Evolutionary conservation across 2,888 invertebrate genomes (phyloP).

Genomic region (Drosophila maculinotata): DNA sequence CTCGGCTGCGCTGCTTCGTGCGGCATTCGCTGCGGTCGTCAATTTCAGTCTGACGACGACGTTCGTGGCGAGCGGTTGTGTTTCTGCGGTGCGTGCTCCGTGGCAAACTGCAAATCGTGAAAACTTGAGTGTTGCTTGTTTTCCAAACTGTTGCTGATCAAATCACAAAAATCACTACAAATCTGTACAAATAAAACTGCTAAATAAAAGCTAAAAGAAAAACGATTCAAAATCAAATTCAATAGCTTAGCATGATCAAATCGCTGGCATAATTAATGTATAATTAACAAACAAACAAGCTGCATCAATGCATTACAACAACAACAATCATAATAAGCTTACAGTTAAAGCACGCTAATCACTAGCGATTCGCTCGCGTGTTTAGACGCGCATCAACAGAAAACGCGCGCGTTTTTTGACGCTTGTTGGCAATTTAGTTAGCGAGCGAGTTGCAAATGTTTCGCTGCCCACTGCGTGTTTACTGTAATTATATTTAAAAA

Average conservation of each 20-base stretch:
- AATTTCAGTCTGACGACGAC: slow-evolving; percentile 74
- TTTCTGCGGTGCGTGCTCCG: slow-evolving; percentile 5
- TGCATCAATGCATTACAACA: slow-evolving; percentile 39
- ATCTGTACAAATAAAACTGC: slow-evolving; percentile 1
- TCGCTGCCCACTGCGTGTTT: slow-evolving; percentile 74
- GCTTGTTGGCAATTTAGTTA: slow-evolving; percentile 72
- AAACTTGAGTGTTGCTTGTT: slow-evolving; percentile 28
- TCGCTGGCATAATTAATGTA: slow-evolving; percentile 1
- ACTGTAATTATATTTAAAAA: slow-evolving; percentile 81
- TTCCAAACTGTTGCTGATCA: slow-evolving; percentile 39
- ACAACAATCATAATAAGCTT: slow-evolving; percentile 12
- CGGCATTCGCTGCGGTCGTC: slow-evolving; percentile 23
- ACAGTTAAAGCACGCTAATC: slow-evolving; percentile 26
- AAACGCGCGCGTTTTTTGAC: slow-evolving; percentile 56
- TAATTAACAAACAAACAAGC: slow-evolving; percentile 29
- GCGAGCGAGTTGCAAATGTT: slow-evolving; percentile 42
- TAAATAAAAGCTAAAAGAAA: background rate
- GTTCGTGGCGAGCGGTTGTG: slow-evolving; percentile 77
- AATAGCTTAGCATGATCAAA: background rate
- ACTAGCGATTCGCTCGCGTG: slow-evolving; percentile 56
- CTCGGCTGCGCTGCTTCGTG: slow-evolving; percentile 45
- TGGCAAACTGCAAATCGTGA: slow-evolving; percentile 3
- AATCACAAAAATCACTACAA: background rate
- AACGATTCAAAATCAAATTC: background rate
- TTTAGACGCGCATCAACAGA: slow-evolving; percentile 36